Evolutionary conservation across 2,797 vertebrate genomes (phyloP), one percentile per base, ranked within the genome.

Genomic region (Hydrophis major): DNA sequence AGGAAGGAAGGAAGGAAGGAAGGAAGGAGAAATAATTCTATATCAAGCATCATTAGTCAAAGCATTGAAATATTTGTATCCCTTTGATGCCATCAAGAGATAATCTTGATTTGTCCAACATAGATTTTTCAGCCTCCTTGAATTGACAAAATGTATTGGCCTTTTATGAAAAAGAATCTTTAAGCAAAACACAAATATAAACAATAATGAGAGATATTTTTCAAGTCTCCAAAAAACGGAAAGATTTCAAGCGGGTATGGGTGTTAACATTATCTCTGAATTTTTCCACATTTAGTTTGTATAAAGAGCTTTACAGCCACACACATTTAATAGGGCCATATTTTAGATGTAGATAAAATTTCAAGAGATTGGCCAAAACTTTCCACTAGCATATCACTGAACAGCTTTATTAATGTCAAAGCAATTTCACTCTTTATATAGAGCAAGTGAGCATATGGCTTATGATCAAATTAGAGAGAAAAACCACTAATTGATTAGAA

Each of bases 391-490:
- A 11, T 47, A 91, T 86, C 56, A 83, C 55, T 47, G 90, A 91
- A 60, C 37, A 83, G 74, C 74, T 91, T 60, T 60, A 86, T 83
- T 78, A 90, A 90, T 90, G 89, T 90, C 89, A 90, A 89, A 78
- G 53, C 32, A 74, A n/a, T 86, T 91, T 57, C 74, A 83, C 55
- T 59, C 28, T 57, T 83, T 91, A 57, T 37, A 57, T 57, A 57
- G 6, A 91, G 14, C 56, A 55, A 53, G 57, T 25, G 42, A 87
- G 60, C 86, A 92, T 56, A 60, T 66, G 60, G 60, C 28, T 87
- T 37, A 92, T 87, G 63, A 66, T 87, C 60, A 92, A 66, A 87
- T 56, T 14, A 37, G 60, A 27, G 10, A 27, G 50, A 90, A 91
- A 91, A 86, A 92, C 90, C 0, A 7, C 94, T 93, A 93, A 92